Percentiles rank a stretch among this genome's conserved stretches.
Conservation (phyloP, 2,797 vertebrate species). For the Anomalospiza imberbis region DNA sequence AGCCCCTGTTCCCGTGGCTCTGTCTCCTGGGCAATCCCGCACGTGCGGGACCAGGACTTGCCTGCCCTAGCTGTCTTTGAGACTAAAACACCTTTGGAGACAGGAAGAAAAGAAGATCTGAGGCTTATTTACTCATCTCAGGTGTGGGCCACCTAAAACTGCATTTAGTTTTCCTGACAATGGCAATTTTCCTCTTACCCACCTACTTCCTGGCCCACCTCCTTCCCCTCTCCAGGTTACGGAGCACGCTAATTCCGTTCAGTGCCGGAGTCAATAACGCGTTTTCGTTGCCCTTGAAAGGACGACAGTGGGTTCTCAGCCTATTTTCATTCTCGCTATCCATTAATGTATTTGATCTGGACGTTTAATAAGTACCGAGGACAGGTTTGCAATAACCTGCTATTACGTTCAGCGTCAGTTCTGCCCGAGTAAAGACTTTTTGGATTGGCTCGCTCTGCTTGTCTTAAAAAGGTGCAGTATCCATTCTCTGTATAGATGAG, state of each 20-base stretch:
- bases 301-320: not conserved
- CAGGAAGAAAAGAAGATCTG: not conserved
- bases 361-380: not conserved
- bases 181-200: constrained; percentile 35
- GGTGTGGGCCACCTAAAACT: not conserved
- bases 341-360: constrained; percentile 8
- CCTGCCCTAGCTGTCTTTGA: not conserved
- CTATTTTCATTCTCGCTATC: not conserved
- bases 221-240: not conserved
- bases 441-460: not conserved
- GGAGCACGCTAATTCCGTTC: not conserved
- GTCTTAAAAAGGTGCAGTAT: not conserved
- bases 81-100: not conserved
- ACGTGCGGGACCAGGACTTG: not conserved
- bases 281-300: constrained; percentile 12
- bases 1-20: not conserved
- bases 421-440: not conserved
- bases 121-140: not conserved
- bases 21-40: not conserved
- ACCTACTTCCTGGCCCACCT: not conserved
- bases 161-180: constrained; percentile 15
- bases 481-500: not conserved
- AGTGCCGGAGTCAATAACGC: not conserved
- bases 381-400: constrained; percentile 7
- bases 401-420: not conserved